Base-by-base conservation (phyloP, 2,888 invertebrate genomes). In the Diarsia brunnea region DNA sequence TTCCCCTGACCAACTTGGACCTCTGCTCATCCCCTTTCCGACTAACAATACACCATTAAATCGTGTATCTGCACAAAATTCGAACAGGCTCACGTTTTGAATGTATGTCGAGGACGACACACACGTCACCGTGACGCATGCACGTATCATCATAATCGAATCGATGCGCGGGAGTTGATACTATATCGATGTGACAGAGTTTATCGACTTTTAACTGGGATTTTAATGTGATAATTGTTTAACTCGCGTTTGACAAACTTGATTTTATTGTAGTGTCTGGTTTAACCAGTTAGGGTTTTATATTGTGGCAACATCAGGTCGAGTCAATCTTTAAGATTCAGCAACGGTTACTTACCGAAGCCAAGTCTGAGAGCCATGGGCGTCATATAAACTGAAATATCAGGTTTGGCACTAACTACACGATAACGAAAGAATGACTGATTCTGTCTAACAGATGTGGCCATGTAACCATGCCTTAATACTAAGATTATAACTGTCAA, bases 61-160 rank as follows among this genome's bases (percentile, higher is more conserved):
- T 60, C 45, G 2, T 75, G 12, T 21, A 7, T 24, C 31, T 14
- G 14, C 31, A 16, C 43, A 66, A 61, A 70, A 69, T 69, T 81
- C 66, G 45, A 69, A n/a, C 45, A 61, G 60, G 68, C 79, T 66
- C 81, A 75, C 81, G 80, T 70, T 68, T 80, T 24, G 8, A 43
- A 82, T 69, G 49, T 82, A 53, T 82, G 82, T 82, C 82, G 82
- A 82, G 82, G 82, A 78, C 82, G 49, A 0, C 16, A 14, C 38
- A 31, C 12, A 53, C 82, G 82, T 82, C 82, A 82, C 1, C 14
- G 16, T 80, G 80, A 80, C 80, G 79, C 66, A 79, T 27, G 51
- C 58, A 38, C 16, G 27, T 24, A 14, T 47, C 43, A 81, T 72
- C 71, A 66, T 65, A 69, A 79, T 79, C 66, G 45, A 45, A 77